These are phyloP conservation scores for Saccostrea cuccullata DNA, from an alignment of 1,140 invertebrate species.

Conservation along the genomic window DNA sequence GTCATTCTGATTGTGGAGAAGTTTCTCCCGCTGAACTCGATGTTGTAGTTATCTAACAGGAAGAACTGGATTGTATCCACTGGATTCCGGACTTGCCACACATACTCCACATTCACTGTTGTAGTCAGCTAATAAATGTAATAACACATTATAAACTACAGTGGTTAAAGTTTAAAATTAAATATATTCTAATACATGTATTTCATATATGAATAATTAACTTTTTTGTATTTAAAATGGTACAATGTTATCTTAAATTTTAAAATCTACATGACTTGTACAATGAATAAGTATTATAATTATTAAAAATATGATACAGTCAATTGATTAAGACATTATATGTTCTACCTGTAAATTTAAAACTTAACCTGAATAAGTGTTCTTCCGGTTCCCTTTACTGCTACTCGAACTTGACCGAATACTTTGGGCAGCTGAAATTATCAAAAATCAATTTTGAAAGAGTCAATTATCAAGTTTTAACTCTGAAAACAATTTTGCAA, in stretches of 20 bases:
- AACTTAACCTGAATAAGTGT: constrained; percentile 86
- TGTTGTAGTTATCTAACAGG: constrained; percentile 85
- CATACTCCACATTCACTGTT: constrained; percentile 95
- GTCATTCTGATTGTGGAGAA: constrained; percentile 88
- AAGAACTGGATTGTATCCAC: constrained; percentile 79
- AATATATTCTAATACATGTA: not conserved
- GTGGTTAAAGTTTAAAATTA: not conserved
- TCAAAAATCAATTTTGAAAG: not conserved
- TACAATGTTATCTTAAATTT: not conserved
- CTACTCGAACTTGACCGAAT: constrained; percentile 94
- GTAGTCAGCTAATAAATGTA: constrained; percentile 86
- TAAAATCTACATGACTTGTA: not conserved
- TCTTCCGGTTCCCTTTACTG: constrained; percentile 93
- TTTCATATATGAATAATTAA: not conserved
- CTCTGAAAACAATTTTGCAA: no score
- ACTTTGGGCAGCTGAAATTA: constrained; percentile 82
- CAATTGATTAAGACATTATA: not conserved
- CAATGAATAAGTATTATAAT: no score
- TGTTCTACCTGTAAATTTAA: not conserved
- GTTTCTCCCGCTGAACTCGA: constrained; percentile 92
- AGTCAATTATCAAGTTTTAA: no score
- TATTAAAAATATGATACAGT: no score
- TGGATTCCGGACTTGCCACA: constrained; percentile 90
- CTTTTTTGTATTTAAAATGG: not conserved
- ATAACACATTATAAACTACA: not conserved